These are phyloP conservation scores for Chelmon rostratus DNA, from an alignment of 2,797 vertebrate species.

Conservation along the genomic window DNA sequence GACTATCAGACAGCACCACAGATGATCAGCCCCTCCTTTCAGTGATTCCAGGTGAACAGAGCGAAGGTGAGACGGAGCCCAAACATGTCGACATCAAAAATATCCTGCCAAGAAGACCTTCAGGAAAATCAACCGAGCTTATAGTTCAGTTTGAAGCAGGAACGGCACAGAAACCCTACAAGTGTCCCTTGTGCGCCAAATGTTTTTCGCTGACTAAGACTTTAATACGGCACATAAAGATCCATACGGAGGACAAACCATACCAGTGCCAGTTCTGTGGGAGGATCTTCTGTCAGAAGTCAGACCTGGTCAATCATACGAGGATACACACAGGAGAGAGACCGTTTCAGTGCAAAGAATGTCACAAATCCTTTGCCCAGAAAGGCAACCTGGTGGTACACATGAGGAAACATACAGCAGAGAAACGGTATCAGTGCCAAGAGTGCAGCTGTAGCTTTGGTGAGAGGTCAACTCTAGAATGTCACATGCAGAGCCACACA, in stretches of 20 bases:
- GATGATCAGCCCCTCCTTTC: background rate
- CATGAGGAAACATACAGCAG: constrained; percentile 44
- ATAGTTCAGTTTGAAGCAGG: constrained; percentile 26
- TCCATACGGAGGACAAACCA: constrained; percentile 45
- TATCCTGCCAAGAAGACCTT: background rate
- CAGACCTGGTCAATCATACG: constrained; percentile 55
- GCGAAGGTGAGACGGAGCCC: background rate
- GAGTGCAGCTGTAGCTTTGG: constrained; percentile 34
- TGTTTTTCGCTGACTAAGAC: constrained; percentile 62
- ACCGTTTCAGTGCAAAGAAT: constrained; percentile 48
- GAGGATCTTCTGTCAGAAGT: constrained; percentile 66
- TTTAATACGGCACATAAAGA: constrained; percentile 50
- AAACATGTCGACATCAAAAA: background rate
- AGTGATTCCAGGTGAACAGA: background rate
- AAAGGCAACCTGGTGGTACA: constrained; percentile 59
- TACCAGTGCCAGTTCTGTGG: constrained; percentile 57
- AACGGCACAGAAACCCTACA: constrained; percentile 51
- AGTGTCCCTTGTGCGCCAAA: constrained; percentile 57
- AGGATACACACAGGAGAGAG: constrained; percentile 62
- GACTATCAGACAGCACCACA: background rate
- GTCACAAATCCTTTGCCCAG: constrained; percentile 52
- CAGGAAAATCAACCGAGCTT: constrained; percentile 4
- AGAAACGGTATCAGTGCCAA: constrained; percentile 7
- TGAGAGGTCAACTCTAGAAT: constrained; percentile 53
- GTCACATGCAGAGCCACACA: constrained; percentile 76